Conservation (phyloP, 2,113 vertebrate genomes). For the Microtus montanus region DNA sequence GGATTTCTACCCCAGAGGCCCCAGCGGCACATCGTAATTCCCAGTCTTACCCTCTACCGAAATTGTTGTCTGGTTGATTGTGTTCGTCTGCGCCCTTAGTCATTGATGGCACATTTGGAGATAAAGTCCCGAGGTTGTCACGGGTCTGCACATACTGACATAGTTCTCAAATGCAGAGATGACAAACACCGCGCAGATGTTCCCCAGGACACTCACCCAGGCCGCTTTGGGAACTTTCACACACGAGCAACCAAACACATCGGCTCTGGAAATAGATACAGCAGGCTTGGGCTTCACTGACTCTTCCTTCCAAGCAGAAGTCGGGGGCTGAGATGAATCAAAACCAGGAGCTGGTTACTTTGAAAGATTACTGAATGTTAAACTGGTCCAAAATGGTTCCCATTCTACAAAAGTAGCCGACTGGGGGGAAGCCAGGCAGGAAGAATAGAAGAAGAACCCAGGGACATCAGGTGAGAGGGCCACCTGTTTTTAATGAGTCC, state of each 20-base stretch:
- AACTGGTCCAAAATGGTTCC: conserved; percentile 56
- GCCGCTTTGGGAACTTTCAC: conserved; percentile 75
- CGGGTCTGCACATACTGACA: conserved; percentile 65
- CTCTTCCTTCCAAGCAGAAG: conserved; percentile 66
- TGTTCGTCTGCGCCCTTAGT: conserved; percentile 66
- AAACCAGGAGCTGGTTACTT: conserved; percentile 74
- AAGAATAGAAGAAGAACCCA: not conserved
- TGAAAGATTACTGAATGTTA: conserved; percentile 62
- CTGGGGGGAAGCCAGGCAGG: not conserved
- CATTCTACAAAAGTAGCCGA: not conserved
- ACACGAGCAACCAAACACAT: conserved; percentile 60
- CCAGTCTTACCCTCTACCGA: conserved; percentile 27
- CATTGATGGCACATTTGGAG: conserved; percentile 70
- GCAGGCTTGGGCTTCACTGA: conserved; percentile 59
- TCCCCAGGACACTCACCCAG: conserved; percentile 60
- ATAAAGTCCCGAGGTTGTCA: conserved; percentile 45
- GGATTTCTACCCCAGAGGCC: conserved; percentile 18
- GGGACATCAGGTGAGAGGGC: not conserved
- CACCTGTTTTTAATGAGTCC: not conserved
- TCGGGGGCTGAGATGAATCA: conserved; percentile 69
- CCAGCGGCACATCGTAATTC: conserved; percentile 55
- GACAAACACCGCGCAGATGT: conserved; percentile 80
- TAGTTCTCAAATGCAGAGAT: conserved; percentile 66
- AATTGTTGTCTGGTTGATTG: conserved; percentile 29
- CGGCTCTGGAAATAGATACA: conserved; percentile 58